Base-by-base conservation (phyloP, 2,113 vertebrate species). In the Chamaetylas fuelleborni region DNA sequence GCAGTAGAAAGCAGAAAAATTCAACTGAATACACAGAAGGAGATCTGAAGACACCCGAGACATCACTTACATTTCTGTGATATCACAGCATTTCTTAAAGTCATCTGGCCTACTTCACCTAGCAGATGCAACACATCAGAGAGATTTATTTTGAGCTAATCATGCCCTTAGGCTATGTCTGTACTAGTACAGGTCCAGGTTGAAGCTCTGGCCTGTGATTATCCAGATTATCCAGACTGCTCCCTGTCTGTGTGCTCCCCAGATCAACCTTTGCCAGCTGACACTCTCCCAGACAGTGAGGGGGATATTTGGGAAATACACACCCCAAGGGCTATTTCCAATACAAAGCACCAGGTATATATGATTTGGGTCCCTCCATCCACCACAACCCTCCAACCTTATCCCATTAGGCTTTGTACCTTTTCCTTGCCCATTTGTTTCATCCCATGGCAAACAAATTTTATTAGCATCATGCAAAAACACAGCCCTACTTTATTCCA, bases 21-120 rank as follows among this genome's bases (percentile, higher is more conserved):
- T 26, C 19, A 69, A 42, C 6, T 54, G 34, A 62, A 80, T 51
- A 34, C 20, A 42, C 12, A 31, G 61, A 28, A 91, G 36, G 34
- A 76, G 50, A 77, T 29, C 54, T 72, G 54, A 77, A 86, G 54
- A 33, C 61, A 79, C 34, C 4, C 0, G 0, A 77, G 34, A 47
- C 29, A 78, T 10, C 34, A 19, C 40, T 86, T 40, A 25, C 7
- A 42, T 36, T 77, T 92, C 60, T 77, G 56, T 1, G 0, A 54
- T 9, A 78, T n/a, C 40, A 69, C 45, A 81, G 14, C 11, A 29
- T 50, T 93, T 94, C 60, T 31, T 29, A 72, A 48, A 86, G 60
- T 83, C 76, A 86, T 83, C 92, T 95, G 94, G 42, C 67, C 58
- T 93, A 22, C 58, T 77, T 95, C 86, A 94, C 42, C 72, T 78